These are phyloP conservation scores for Caenorhabditis panamensis DNA, from an alignment of 2,888 invertebrate genomes.

Conservation along the genomic window DNA sequence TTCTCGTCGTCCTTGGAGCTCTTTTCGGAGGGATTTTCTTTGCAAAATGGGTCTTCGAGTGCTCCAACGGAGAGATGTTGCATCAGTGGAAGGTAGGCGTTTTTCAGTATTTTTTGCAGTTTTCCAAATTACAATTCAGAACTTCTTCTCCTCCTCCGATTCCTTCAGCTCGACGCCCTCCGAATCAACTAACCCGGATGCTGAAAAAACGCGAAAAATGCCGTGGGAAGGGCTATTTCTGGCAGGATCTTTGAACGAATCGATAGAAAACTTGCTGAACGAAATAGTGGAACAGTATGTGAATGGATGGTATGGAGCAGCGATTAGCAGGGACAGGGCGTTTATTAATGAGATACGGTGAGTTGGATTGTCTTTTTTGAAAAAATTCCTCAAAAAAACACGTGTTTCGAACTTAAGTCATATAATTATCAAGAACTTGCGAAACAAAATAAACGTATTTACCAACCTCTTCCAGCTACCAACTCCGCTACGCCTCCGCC, in stretches of 20 bases:
- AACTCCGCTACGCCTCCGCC: conserved; percentile 73
- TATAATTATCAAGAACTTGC: no score
- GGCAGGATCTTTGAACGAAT: conserved; percentile 68
- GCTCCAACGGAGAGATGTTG: conserved; percentile 57
- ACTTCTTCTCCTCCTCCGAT: conserved; percentile 13
- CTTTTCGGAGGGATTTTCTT: conserved; percentile 35
- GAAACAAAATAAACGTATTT: no score
- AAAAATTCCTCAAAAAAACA: no score
- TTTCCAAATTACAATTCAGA: no score
- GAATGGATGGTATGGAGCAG: conserved; percentile 76
- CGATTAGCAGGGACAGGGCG: conserved; percentile 75
- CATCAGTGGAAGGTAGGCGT: conserved; percentile 47
- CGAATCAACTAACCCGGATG: conserved; percentile 17
- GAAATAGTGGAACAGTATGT: conserved; percentile 76
- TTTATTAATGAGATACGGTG: conserved; percentile 77
- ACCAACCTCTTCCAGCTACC: conserved; percentile 76
- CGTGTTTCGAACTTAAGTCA: no score
- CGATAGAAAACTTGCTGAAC: conserved; percentile 74
- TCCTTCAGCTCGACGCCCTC: no score
- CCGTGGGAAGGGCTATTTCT: conserved; percentile 63
- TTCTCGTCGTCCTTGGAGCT: conserved; percentile 19
- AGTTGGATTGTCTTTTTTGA: not conserved
- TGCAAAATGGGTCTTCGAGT: conserved; percentile 50
- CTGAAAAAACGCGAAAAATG: conserved; percentile 53
- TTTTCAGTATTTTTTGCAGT: no score